These are phyloP conservation scores for Pomatorhinus ruficollis DNA, from an alignment of 2,113 vertebrate genomes.

Conservation along the genomic window DNA sequence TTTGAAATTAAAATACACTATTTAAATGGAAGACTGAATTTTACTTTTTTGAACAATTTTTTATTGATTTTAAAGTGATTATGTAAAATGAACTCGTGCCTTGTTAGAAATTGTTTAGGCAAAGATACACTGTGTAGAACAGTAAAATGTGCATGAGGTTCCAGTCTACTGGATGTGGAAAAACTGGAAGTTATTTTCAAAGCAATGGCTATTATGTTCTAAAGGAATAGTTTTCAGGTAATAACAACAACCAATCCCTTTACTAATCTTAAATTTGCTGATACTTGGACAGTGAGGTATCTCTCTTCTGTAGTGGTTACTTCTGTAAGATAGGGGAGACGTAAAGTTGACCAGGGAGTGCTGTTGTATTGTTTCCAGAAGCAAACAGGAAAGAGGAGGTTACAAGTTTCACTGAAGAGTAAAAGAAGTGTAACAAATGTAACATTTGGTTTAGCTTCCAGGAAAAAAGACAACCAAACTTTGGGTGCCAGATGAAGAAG, in stretches of 20 bases:
- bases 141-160: background rate
- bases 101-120: background rate
- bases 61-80: background rate
- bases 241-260: background rate
- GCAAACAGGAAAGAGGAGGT: background rate
- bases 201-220: background rate
- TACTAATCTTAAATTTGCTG: background rate
- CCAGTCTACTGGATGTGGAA: background rate
- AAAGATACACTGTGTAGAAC: background rate
- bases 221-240: background rate
- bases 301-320: background rate
- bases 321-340: background rate
- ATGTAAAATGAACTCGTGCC: rapidly evolving
- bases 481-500: constrained; percentile 98
- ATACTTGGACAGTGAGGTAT: background rate
- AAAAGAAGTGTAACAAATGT: background rate
- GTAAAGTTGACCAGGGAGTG: background rate
- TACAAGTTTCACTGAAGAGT: background rate
- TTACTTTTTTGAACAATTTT: background rate
- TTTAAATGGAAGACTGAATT: background rate
- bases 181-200: background rate
- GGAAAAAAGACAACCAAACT: constrained; percentile 99
- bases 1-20: background rate
- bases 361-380: background rate
- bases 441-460: constrained; percentile 81